Evolutionary conservation across 1,140 invertebrate genomes (phyloP), one percentile per base, ranked within the genome.

Genomic region (Drosophila pachea): DNA sequence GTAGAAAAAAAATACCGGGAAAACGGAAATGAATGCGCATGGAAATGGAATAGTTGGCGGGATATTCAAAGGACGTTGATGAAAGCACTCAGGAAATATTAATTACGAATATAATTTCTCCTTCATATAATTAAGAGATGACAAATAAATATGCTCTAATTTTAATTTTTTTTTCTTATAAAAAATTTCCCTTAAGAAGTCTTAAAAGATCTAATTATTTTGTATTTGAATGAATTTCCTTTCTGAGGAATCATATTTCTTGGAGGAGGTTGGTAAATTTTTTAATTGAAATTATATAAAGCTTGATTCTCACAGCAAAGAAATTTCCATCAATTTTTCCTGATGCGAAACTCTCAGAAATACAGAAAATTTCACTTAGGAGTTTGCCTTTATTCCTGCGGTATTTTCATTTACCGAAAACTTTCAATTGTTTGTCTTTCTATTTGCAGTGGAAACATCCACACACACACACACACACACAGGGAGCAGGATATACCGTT

Each of bases 351-450:
- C 9, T 4, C 14, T 45, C 7, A 35, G 35, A 53, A 42, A 12
- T 42, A 35, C 12, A 32, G 11, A 29, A 14, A 35, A 14, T 29
- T 54, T 56, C 42, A 29, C 31, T 47, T 31, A n/a, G 48, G 63
- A 73, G 42, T 47, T 65, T 65, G 33, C 33, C 47, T 50, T 50
- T 56, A 50, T 59, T 75, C 61, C 64, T 43, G 40, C 59, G 55
- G 53, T 11, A 68, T 70, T 75, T 64, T 64, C 65, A 64, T 69
- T 60, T 33, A 47, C 49, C 55, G 32, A 52, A 65, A 74, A 68
- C 50, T 73, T 69, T 68, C 43, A 43, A 69, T 68, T 74, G 64
- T 59, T 74, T 75, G 50, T 53, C 70, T 74, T 63, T 47, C 42
- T 35, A 35, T 35, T 47, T 43, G 54, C 31, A 56, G n/a, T 9